Percentiles rank a stretch among this genome's conserved stretches.
Evolutionary conservation across 1,140 invertebrate species (phyloP).

Genomic region (Drosophila ogumai): DNA sequence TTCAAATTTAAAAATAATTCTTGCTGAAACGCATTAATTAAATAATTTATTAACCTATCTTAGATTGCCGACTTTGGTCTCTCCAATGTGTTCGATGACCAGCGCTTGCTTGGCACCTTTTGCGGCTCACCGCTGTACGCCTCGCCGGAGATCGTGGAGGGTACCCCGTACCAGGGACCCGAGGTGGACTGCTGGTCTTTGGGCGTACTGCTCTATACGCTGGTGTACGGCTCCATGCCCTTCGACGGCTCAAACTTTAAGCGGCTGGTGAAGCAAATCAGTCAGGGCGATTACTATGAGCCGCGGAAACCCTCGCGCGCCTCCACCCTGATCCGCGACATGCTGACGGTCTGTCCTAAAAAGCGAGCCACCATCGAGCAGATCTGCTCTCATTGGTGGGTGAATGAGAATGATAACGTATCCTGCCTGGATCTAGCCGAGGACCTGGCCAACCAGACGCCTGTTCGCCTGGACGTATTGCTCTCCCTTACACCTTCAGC

Average conservation of each 20-base stretch:
- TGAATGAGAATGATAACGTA: constrained; percentile 94
- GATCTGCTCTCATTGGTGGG: constrained; percentile 97
- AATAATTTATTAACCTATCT: background rate
- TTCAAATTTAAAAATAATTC: background rate
- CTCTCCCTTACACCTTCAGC: constrained; percentile 92
- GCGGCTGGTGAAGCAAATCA: constrained; percentile 98
- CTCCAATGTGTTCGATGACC: constrained; percentile 98
- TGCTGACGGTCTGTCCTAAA: constrained; percentile 96
- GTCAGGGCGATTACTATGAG: constrained; percentile 98
- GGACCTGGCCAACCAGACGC: constrained; percentile 94
- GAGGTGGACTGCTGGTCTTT: constrained; percentile 98
- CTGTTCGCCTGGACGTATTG: constrained; percentile 94
- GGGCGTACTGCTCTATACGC: constrained; percentile 98
- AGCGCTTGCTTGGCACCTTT: constrained; percentile 95
- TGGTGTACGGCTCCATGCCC: constrained; percentile 99
- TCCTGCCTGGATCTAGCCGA: constrained; percentile 94
- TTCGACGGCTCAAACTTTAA: constrained; percentile 99
- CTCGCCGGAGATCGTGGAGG: constrained; percentile 99
- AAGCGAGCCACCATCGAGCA: constrained; percentile 96
- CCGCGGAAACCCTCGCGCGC: constrained; percentile 98
- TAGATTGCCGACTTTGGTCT: constrained; percentile 99
- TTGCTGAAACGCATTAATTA: too few species aligned
- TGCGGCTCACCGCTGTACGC: constrained; percentile 99
- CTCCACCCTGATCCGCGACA: constrained; percentile 96
- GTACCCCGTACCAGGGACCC: constrained; percentile 98